Conservation (phyloP, 2,113 vertebrate genomes). For the Melanotaenia duboulayi region DNA sequence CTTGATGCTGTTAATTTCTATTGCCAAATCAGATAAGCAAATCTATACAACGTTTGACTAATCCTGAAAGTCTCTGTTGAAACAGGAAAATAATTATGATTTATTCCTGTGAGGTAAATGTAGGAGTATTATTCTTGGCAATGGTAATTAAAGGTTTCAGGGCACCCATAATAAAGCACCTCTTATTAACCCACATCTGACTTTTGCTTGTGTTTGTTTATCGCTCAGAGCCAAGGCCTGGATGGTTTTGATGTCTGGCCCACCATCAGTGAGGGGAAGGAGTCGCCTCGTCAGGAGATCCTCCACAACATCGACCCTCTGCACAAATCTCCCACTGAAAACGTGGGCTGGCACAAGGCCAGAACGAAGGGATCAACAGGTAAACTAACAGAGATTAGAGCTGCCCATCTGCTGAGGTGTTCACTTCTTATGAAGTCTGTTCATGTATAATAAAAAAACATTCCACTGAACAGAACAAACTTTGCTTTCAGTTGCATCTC, state of each 20-base stretch:
- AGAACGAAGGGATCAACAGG: not conserved
- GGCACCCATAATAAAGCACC: not conserved
- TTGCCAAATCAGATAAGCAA: not conserved
- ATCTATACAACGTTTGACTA: not conserved
- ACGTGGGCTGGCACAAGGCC: constrained; percentile 23
- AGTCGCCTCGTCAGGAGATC: constrained; percentile 91
- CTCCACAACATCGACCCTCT: constrained; percentile 97
- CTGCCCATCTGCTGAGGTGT: too few relatives aligned
- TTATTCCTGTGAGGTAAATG: not conserved
- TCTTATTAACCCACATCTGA: not conserved
- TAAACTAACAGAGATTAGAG: not conserved
- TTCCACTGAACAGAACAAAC: too few relatives aligned
- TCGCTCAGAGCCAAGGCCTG: constrained; percentile 76
- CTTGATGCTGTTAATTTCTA: not conserved
- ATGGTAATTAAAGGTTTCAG: too few relatives aligned
- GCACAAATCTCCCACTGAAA: constrained; percentile 82
- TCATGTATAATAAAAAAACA: too few relatives aligned
- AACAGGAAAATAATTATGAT: too few relatives aligned
- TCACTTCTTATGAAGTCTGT: too few relatives aligned
- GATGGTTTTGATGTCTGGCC: constrained; percentile 93
- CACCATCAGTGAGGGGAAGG: constrained; percentile 89
- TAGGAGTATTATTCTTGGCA: not conserved
- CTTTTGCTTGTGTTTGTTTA: not conserved
- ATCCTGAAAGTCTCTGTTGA: not conserved
- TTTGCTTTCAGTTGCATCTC: too few relatives aligned